Conservation (phyloP, 2,113 vertebrate species). For the Symphodus melops region DNA sequence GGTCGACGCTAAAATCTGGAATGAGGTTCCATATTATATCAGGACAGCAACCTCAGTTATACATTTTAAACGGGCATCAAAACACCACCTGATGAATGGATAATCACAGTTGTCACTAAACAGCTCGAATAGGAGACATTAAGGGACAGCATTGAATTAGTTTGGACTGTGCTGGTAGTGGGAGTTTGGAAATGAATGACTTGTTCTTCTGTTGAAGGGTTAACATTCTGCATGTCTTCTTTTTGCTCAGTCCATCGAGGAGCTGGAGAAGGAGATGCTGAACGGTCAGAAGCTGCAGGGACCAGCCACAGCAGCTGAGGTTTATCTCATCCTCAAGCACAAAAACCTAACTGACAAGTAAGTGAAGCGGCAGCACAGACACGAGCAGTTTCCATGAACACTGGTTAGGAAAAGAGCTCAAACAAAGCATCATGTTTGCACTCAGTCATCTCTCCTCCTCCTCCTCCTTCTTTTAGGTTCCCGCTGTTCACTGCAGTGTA, state of each 20-base stretch:
- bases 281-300: slow-evolving; percentile 99
- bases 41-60: too few relatives aligned
- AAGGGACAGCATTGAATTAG: too few relatives aligned
- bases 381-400: neutral
- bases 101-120: too few relatives aligned
- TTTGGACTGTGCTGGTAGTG: too few relatives aligned
- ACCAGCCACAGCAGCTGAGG: slow-evolving; percentile 91
- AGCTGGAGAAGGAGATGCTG: slow-evolving; percentile 96
- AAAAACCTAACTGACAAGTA: slow-evolving; percentile 91
- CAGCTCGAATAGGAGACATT: too few relatives aligned
- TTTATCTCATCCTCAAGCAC: slow-evolving; percentile 90
- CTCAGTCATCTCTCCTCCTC: slow-evolving; percentile 6
- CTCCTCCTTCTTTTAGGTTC: slow-evolving; percentile 85
- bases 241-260: slow-evolving; percentile 90
- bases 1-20: too few relatives aligned
- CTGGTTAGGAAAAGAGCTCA: neutral
- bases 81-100: too few relatives aligned
- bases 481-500: slow-evolving; percentile 95
- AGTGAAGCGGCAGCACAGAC: slow-evolving; percentile 59
- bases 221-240: neutral
- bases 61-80: too few relatives aligned
- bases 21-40: too few relatives aligned
- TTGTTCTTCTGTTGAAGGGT: neutral
- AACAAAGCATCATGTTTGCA: neutral
- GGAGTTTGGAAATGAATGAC: neutral